A percentile compares a stretch with the other conserved stretches of the same genome.
Evolutionary conservation across 2,113 vertebrate species (phyloP).

Genomic region (Rhinopithecus roxellana): DNA sequence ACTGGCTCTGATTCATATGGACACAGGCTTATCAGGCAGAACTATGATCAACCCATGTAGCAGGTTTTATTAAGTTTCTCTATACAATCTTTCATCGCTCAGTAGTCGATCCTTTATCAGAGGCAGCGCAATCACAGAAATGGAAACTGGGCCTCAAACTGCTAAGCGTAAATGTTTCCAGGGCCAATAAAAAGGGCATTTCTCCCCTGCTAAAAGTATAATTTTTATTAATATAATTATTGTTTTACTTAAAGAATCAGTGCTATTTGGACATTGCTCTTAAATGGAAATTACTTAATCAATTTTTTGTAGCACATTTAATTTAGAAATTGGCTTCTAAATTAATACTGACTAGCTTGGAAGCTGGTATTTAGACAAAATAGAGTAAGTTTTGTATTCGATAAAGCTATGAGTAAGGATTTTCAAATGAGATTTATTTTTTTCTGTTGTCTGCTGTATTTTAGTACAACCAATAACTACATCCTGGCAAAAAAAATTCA

Average conservation of each 20-base stretch:
- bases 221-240: conserved; percentile 50
- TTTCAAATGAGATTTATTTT: conserved; percentile 26
- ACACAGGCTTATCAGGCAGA: not conserved
- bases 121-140: conserved; percentile 32
- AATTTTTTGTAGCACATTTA: conserved; percentile 30
- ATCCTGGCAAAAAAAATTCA: conserved; percentile 27
- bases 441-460: not conserved
- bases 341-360: not conserved
- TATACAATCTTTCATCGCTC: not conserved
- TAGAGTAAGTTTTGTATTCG: not conserved
- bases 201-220: not conserved
- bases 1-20: not conserved
- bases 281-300: conserved; percentile 24
- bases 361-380: not conserved
- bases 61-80: conserved; percentile 20
- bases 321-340: conserved; percentile 45
- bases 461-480: not conserved
- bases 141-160: conserved; percentile 43
- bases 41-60: not conserved
- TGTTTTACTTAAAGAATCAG: conserved; percentile 45
- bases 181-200: conserved; percentile 15
- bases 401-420: conserved; percentile 30
- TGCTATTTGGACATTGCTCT: conserved; percentile 3
- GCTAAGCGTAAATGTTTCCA: not conserved
- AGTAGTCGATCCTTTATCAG: not conserved